phyloP scores from a whole-genome alignment of 1,140 invertebrate species.

The Sesamia nonagrioides region DNA sequence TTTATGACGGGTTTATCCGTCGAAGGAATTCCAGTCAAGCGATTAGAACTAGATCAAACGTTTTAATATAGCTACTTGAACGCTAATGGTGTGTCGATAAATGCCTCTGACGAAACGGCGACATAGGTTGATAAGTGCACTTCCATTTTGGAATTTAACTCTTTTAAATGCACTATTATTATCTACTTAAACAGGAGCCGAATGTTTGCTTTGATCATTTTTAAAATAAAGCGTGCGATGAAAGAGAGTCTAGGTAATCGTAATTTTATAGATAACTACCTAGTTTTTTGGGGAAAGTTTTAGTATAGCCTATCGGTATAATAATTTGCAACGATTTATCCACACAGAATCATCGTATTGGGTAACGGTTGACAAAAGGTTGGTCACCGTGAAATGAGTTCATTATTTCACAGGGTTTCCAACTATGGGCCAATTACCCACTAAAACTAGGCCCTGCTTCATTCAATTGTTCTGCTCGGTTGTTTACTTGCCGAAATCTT shows the following conservation, averaged over 20 bases:
- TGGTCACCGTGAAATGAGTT: conserved; percentile 39
- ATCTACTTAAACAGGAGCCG: not conserved
- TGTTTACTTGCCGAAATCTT: not conserved
- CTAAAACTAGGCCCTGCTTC: conserved; percentile 1
- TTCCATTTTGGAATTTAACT: not conserved
- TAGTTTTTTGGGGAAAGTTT: not conserved
- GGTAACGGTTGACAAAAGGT: conserved; percentile 19
- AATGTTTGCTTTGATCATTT: no score
- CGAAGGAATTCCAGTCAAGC: conserved; percentile 7
- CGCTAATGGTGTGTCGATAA: conserved; percentile 10
- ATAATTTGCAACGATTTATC: conserved; percentile 24
- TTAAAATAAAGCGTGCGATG: no score
- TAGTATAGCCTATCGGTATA: not conserved
- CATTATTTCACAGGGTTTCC: conserved; percentile 8
- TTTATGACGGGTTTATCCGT: conserved; percentile 28
- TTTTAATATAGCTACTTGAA: conserved; percentile 1
- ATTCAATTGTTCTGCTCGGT: not conserved
- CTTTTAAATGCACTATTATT: not conserved
- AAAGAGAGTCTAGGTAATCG: no score
- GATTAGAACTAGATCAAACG: conserved; percentile 28
- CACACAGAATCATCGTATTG: conserved; percentile 4
- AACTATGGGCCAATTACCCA: not conserved
- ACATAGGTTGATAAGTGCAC: not conserved
- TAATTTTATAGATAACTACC: not conserved
- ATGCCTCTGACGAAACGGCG: conserved; percentile 21